Evolutionary conservation across 2,888 invertebrate genomes (phyloP).

Genomic region (Empis stercorea): DNA sequence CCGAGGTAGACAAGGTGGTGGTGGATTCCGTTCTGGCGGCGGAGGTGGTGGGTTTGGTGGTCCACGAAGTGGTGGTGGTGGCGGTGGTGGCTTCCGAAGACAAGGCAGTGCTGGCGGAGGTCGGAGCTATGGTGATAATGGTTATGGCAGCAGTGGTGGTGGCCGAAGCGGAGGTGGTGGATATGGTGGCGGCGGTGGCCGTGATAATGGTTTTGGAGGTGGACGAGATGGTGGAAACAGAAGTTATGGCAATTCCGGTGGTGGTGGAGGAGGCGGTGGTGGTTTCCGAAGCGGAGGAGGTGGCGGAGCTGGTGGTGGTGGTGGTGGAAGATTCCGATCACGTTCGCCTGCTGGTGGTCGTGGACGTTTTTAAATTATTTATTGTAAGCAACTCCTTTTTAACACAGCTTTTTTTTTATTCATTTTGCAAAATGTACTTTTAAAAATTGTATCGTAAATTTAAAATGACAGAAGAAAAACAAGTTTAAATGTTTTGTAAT

Average conservation of each 20-base stretch:
- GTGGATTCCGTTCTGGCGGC: constrained; percentile 37
- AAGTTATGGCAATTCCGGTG: neutral
- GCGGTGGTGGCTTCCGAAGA: constrained; percentile 17
- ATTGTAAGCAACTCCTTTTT: too few relatives aligned
- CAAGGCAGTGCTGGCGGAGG: constrained; percentile 16
- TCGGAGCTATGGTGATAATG: constrained; percentile 8
- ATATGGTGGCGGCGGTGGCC: constrained; percentile 19
- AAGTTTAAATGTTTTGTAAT: too few relatives aligned
- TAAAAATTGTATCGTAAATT: too few relatives aligned
- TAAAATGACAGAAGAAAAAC: too few relatives aligned
- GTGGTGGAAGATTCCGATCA: constrained; percentile 2
- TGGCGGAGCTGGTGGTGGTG: neutral
- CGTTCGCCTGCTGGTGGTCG: constrained; percentile 3
- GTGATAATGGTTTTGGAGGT: neutral
- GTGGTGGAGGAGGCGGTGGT: constrained; percentile 1
- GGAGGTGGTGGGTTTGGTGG: constrained; percentile 35
- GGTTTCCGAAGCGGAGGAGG: neutral
- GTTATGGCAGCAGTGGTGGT: constrained; percentile 22
- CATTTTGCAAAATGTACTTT: too few relatives aligned
- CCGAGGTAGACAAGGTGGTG: constrained; percentile 42
- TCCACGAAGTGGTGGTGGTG: constrained; percentile 15
- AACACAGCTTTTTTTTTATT: too few relatives aligned
- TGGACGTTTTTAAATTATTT: too few relatives aligned
- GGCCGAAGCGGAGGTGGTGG: constrained; percentile 39
- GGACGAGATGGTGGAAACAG: neutral